Conservation (phyloP, 2,113 vertebrate genomes). For the Leptobrachium ailaonicum region DNA sequence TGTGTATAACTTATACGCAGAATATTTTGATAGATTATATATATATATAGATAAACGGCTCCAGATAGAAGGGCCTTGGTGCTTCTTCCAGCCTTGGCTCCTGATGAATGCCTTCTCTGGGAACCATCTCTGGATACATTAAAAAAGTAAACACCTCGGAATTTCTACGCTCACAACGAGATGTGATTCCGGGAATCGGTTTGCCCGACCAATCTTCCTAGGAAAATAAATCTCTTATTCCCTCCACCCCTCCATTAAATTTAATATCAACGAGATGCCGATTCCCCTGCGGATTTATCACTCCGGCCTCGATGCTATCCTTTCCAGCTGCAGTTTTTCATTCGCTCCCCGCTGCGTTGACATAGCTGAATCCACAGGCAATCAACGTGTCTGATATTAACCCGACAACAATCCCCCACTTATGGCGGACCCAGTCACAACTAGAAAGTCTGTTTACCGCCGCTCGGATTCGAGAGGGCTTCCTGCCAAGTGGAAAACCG, state of each 20-base stretch:
- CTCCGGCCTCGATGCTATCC: constrained; percentile 24
- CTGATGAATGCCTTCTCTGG: background rate
- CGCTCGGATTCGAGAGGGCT: constrained; percentile 59
- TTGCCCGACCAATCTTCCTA: background rate
- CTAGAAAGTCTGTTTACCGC: constrained; percentile 53
- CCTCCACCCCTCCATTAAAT: background rate
- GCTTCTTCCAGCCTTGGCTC: background rate
- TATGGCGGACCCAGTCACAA: constrained; percentile 53
- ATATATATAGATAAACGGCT: too few relatives aligned
- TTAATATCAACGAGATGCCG: background rate
- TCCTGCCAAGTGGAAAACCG: constrained; percentile 63
- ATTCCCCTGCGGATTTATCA: constrained; percentile 51
- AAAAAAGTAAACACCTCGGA: background rate
- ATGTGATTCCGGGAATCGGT: background rate
- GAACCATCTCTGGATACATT: background rate
- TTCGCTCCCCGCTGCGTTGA: constrained; percentile 39
- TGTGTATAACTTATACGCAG: too few relatives aligned
- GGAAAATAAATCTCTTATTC: background rate
- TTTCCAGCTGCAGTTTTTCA: constrained; percentile 12
- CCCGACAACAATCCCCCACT: constrained; percentile 56
- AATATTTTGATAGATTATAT: too few relatives aligned
- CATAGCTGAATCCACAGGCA: constrained; percentile 57
- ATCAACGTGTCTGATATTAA: constrained; percentile 48
- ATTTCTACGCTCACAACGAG: background rate
- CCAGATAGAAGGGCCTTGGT: background rate